Evolutionary conservation across 1,140 invertebrate species (phyloP).

Genomic region (Homalodisca vitripennis): DNA sequence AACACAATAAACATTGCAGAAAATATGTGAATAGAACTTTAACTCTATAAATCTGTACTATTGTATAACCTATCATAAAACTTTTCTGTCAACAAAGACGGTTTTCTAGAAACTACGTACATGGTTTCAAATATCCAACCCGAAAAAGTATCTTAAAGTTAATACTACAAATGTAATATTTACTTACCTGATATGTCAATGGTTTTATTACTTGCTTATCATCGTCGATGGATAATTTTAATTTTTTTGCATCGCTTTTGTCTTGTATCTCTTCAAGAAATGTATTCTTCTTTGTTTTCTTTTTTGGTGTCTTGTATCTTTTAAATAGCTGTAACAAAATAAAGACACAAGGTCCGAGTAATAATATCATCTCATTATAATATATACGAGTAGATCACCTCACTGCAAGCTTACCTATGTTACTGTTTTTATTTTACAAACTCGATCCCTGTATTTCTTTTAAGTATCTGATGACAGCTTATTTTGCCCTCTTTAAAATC

Average conservation of each 20-base stretch:
- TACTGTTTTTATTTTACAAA: no score
- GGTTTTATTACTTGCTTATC: not conserved
- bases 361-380: no score
- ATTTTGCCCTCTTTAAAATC: no score
- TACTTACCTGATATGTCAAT: not conserved
- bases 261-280: not conserved
- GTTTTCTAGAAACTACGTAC: not conserved
- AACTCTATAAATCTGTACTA: not conserved
- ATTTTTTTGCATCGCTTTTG: not conserved
- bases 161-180: not conserved
- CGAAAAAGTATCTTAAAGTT: not conserved
- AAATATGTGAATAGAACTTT: not conserved
- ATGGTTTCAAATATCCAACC: not conserved
- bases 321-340: not conserved
- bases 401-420: no score
- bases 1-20: not conserved
- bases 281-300: not conserved
- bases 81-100: not conserved
- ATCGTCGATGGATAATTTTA: not conserved
- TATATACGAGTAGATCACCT: no score
- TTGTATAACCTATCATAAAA: not conserved
- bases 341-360: no score
- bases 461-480: no score
- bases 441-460: no score
- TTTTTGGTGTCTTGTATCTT: conserved; percentile 1